Conservation (phyloP, 2,888 invertebrate genomes). For the Lomographa bimaculata region DNA sequence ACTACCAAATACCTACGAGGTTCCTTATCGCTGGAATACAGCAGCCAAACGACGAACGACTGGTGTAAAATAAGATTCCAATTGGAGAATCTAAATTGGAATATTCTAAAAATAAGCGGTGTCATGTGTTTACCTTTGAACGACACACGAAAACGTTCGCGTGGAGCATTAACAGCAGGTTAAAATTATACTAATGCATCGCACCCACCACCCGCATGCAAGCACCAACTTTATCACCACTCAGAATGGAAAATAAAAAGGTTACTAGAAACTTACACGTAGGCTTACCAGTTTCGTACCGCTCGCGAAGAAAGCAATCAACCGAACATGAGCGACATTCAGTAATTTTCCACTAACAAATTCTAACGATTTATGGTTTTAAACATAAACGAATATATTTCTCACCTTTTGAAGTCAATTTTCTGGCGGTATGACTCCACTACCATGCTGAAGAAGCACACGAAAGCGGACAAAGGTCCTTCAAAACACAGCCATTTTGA, state of each 20-base stretch:
- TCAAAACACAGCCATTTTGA: constrained; percentile 90
- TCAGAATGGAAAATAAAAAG: constrained; percentile 55
- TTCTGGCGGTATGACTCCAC: constrained; percentile 85
- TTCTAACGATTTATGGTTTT: constrained; percentile 45
- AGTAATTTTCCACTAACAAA: constrained; percentile 71
- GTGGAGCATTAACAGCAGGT: constrained; percentile 49
- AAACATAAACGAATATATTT: constrained; percentile 51
- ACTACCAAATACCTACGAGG: too few relatives aligned
- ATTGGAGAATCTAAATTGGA: constrained; percentile 42
- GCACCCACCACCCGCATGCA: constrained; percentile 40
- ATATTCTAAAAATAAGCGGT: constrained; percentile 58
- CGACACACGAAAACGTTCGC: constrained; percentile 43
- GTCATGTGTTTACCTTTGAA: constrained; percentile 62
- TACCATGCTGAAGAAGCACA: constrained; percentile 87
- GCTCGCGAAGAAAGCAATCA: constrained; percentile 76
- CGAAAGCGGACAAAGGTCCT: constrained; percentile 86
- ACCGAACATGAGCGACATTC: constrained; percentile 67
- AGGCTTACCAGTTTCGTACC: constrained; percentile 64
- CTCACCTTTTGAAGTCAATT: constrained; percentile 86
- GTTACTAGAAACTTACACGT: constrained; percentile 78
- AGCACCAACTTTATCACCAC: constrained; percentile 43
- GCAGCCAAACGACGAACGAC: constrained; percentile 18
- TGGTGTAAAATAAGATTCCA: constrained; percentile 47
- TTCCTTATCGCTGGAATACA: too few relatives aligned
- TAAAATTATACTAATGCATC: constrained; percentile 49